Conservation (phyloP, 2,888 invertebrate species). For the Ctena decussata region DNA sequence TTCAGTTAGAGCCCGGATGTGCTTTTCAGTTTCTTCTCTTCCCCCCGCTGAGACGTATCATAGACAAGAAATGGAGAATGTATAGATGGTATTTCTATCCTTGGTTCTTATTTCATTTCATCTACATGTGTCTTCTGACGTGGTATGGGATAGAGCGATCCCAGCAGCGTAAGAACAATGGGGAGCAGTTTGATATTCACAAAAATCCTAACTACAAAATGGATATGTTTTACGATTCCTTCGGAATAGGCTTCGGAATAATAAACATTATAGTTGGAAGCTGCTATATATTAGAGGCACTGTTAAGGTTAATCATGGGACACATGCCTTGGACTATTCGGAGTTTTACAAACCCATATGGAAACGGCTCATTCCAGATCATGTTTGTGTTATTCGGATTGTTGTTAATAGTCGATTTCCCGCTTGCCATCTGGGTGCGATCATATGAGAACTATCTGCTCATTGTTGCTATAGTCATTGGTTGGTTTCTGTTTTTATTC, state of each 20-base stretch:
- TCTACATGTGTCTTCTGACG: slow-evolving; percentile 65
- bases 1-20: slow-evolving; percentile 60
- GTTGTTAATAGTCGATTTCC: slow-evolving; percentile 63
- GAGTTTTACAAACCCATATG: slow-evolving; percentile 57
- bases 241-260: slow-evolving; percentile 47
- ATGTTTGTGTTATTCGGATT: slow-evolving; percentile 67
- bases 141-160: slow-evolving; percentile 52
- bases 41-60: slow-evolving; percentile 62
- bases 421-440: slow-evolving; percentile 32
- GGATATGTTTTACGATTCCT: slow-evolving; percentile 31
- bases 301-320: slow-evolving; percentile 26
- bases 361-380: slow-evolving; percentile 68
- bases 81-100: slow-evolving; percentile 62
- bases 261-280: slow-evolving; percentile 49
- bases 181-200: slow-evolving; percentile 23
- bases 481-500: slow-evolving; percentile 75
- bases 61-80: slow-evolving; percentile 70
- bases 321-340: slow-evolving; percentile 42
- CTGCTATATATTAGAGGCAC: slow-evolving; percentile 47
- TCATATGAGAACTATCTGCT: slow-evolving; percentile 63
- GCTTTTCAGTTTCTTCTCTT: slow-evolving; percentile 71
- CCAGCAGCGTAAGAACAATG: slow-evolving; percentile 31
- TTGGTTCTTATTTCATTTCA: slow-evolving; percentile 66
- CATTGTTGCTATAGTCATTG: slow-evolving; percentile 69
- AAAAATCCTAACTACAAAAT: slow-evolving; percentile 27